phyloP scores from a whole-genome alignment of 2,797 vertebrate species.

The Argyrosomus regius region DNA sequence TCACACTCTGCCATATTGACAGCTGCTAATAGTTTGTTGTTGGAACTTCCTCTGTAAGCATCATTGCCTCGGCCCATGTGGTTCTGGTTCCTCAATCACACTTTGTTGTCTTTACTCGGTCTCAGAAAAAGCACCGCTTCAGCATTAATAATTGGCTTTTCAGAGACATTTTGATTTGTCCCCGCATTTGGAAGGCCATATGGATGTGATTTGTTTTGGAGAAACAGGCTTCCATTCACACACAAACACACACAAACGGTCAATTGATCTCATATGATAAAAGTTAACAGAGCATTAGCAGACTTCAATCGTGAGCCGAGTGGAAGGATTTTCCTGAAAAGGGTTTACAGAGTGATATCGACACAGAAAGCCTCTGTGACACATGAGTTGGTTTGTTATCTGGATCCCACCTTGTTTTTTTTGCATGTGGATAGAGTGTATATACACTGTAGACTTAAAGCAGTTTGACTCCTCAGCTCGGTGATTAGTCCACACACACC shows the following conservation, averaged over 20 bases:
- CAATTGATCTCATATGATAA: conserved; percentile 72
- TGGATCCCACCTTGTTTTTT: conserved; percentile 31
- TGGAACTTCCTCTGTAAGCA: conserved; percentile 73
- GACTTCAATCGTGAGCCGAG: conserved; percentile 43
- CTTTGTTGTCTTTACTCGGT: conserved; percentile 77
- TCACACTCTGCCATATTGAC: conserved; percentile 66
- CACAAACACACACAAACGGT: conserved; percentile 58
- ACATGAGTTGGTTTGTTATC: conserved; percentile 7
- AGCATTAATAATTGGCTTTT: conserved; percentile 81
- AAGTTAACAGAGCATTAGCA: conserved; percentile 54
- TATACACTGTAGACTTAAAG: conserved; percentile 44
- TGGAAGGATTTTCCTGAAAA: conserved; percentile 45
- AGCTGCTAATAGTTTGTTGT: conserved; percentile 82
- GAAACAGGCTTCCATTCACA: conserved; percentile 71
- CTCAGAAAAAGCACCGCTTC: conserved; percentile 71
- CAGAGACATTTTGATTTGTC: conserved; percentile 77
- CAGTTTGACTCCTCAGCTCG: conserved; percentile 75
- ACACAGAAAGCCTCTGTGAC: background rate
- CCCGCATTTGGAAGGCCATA: conserved; percentile 61
- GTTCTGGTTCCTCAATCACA: conserved; percentile 76
- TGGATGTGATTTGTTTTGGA: conserved; percentile 73
- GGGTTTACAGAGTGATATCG: conserved; percentile 29
- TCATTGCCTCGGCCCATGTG: conserved; percentile 78
- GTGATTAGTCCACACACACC: conserved; percentile 83
- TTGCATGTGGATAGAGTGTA: conserved; percentile 41